These are phyloP conservation scores for Lottia scabra DNA, from an alignment of 2,888 invertebrate genomes.

Conservation along the genomic window DNA sequence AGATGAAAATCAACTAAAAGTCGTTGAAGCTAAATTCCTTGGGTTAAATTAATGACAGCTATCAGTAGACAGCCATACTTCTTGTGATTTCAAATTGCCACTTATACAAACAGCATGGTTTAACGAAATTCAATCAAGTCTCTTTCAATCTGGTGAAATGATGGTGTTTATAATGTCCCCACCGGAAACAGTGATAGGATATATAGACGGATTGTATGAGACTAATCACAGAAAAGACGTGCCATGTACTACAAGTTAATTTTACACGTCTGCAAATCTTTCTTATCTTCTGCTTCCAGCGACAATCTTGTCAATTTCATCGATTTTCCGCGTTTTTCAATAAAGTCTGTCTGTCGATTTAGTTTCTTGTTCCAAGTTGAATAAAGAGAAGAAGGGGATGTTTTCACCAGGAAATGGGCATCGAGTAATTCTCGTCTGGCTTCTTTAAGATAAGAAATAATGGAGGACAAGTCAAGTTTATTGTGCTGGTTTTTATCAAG, in stretches of 20 bases:
- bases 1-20: conserved; percentile 2
- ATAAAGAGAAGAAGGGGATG: conserved; percentile 15
- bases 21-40: conserved; percentile 7
- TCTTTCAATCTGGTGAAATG: neutral
- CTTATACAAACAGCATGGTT: conserved; percentile 3
- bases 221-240: conserved; percentile 32
- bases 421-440: conserved; percentile 13
- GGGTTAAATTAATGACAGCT: neutral
- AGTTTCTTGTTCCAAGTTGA: conserved; percentile 1
- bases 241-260: conserved; percentile 33
- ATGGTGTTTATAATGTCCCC: neutral
- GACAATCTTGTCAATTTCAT: conserved; percentile 21
- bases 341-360: conserved; percentile 2
- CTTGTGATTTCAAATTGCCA: conserved; percentile 6
- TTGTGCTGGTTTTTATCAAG: conserved; percentile 15
- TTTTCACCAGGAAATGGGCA: conserved; percentile 13
- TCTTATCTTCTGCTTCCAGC: conserved; percentile 27
- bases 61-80: conserved; percentile 6
- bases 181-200: conserved; percentile 6
- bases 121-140: conserved; percentile 4
- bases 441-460: conserved; percentile 5
- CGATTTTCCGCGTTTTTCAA: conserved; percentile 2
- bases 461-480: conserved; percentile 8
- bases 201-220: conserved; percentile 2
- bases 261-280: conserved; percentile 35